Base-by-base conservation (phyloP, 1,140 invertebrate species). In the Pseudobourletiella spinata region DNA sequence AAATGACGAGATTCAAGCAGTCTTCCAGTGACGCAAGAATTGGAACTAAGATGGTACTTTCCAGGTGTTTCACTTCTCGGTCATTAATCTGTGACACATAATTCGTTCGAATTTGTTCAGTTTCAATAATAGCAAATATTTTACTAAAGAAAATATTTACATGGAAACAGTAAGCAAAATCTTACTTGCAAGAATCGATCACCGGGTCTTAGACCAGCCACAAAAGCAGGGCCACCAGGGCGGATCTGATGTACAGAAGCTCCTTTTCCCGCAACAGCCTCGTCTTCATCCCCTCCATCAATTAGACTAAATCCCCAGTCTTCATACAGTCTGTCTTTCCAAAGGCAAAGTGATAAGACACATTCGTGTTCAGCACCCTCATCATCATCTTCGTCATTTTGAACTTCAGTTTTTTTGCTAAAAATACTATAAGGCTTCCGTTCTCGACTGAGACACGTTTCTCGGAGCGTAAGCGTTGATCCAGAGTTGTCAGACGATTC, bases 31-130 rank as follows among this genome's bases (percentile, higher is more conserved):
- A 64, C 14, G 67, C 67, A 26, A 69, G 51, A 29, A 69, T 64
- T 20, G 67, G 67, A 25, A 69, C 67, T 26, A 69, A 26, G 20
- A 69, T 69, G 11, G 67, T 69, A 35, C 67, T 66, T 43, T 69
- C 62, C 25, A 69, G 39, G 20, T 63, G 22, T 14, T 57, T 59
- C 15, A 69, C 67, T 39, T 66, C 64, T 6, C 64, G 58, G 2
- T 57, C 55, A 39, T 69, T 69, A 15, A 69, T 66, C 64, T 69
- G 48, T 39, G 42, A n/a, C n/a, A n/a, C n/a, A n/a, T n/a, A 64
- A 14, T 42, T 42, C n/a, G 11, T n/a, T n/a, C n/a, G n/a, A n/a
- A 42, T 14, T 42, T 42, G 35, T n/a, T n/a, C 11, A 14, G 11
- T 42, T 42, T n/a, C 35, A n/a, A 48, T 48, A 8, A 11, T 8